These are phyloP conservation scores for Drosophila demipolita DNA, from an alignment of 2,888 invertebrate genomes.

Conservation along the genomic window DNA sequence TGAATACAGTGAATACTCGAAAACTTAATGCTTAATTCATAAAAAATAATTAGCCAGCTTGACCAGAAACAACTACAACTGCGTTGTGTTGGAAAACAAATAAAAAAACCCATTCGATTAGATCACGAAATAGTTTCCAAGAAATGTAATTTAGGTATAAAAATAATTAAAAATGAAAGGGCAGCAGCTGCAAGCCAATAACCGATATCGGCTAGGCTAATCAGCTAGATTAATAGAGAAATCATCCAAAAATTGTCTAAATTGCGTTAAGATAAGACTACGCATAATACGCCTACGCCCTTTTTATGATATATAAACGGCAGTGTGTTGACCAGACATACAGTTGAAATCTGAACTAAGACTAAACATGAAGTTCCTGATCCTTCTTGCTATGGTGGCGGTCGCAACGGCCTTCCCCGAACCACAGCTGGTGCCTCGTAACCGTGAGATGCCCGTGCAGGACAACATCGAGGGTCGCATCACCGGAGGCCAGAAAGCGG, in stretches of 20 bases:
- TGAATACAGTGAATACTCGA: slow-evolving; percentile 1
- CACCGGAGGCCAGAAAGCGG: slow-evolving; percentile 53
- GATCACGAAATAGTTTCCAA: background rate
- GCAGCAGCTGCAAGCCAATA: slow-evolving; percentile 22
- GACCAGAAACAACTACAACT: background rate
- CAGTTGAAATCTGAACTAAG: slow-evolving; percentile 61
- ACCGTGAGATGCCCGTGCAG: slow-evolving; percentile 61
- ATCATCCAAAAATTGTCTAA: slow-evolving; percentile 7
- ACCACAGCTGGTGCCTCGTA: slow-evolving; percentile 41
- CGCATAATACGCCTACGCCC: background rate
- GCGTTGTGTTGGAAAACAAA: background rate
- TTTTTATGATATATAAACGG: slow-evolving; percentile 50
- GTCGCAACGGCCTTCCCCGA: slow-evolving; percentile 68
- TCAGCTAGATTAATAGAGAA: slow-evolving; percentile 4
- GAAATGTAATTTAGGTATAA: slow-evolving; percentile 10
- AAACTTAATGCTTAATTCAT: background rate
- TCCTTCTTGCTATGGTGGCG: slow-evolving; percentile 69
- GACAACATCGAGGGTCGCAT: slow-evolving; percentile 65
- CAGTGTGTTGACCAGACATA: background rate
- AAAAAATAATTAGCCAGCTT: background rate
- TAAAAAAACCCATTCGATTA: slow-evolving; percentile 1
- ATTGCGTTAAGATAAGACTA: slow-evolving; percentile 24
- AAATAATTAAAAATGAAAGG: slow-evolving; percentile 6
- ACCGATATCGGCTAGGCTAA: slow-evolving; percentile 18
- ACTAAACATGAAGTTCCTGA: slow-evolving; percentile 75